Percentiles rank a stretch among this genome's conserved stretches.
phyloP scores from a whole-genome alignment of 1,140 invertebrate genomes.

The Drosophila arizonae region DNA sequence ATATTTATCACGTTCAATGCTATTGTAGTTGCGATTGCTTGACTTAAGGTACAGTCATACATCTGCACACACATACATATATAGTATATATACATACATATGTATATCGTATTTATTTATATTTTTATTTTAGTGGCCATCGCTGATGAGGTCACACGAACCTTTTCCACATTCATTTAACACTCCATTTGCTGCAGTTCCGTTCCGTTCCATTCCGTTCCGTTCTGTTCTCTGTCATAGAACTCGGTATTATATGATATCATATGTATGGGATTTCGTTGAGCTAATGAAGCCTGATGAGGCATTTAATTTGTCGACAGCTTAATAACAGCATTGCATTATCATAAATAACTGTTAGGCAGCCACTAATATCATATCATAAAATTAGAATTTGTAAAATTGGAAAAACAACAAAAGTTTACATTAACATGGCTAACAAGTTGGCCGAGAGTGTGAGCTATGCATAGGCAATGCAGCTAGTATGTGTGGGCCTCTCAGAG shows the following conservation, averaged over 20 bases:
- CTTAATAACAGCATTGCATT: constrained; percentile 23
- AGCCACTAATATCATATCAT: constrained; percentile 4
- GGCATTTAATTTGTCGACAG: constrained; percentile 12
- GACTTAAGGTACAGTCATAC: constrained; percentile 1
- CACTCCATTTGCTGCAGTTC: constrained; percentile 44
- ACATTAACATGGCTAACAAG: too few species aligned
- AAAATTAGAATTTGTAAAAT: not conserved
- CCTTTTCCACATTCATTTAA: constrained; percentile 31
- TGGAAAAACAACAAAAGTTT: not conserved
- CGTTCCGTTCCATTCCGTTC: constrained; percentile 27
- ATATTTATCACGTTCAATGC: constrained; percentile 29
- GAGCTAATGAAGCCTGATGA: constrained; percentile 45
- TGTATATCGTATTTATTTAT: not conserved
- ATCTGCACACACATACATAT: not conserved
- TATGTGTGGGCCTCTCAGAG: too few species aligned
- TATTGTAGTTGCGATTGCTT: constrained; percentile 5
- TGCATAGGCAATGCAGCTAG: too few species aligned
- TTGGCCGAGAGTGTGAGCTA: too few species aligned
- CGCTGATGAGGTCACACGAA: constrained; percentile 65
- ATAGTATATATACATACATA: not conserved
- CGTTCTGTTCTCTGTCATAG: constrained; percentile 14
- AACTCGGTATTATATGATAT: constrained; percentile 38
- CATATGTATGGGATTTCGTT: constrained; percentile 22
- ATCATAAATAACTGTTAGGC: constrained; percentile 14
- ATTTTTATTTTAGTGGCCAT: constrained; percentile 22